These are phyloP conservation scores for Pterostichus madidus DNA, from an alignment of 2,888 invertebrate genomes.

Conservation along the genomic window DNA sequence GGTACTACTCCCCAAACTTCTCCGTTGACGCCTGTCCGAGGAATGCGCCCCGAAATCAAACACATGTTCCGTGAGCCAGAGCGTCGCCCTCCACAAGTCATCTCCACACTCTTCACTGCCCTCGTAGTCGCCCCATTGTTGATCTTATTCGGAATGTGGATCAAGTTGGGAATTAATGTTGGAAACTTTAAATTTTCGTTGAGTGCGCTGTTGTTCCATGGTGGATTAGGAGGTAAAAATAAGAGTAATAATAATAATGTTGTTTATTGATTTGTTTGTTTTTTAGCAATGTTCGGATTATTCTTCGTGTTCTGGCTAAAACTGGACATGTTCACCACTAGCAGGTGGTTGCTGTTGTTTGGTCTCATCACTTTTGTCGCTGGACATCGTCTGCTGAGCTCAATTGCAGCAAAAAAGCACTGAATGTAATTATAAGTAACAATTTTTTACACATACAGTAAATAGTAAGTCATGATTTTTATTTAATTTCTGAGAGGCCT, in stretches of 20 bases:
- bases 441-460: slow-evolving; percentile 40
- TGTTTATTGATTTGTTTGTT: slow-evolving; percentile 69
- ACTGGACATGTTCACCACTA: slow-evolving; percentile 97
- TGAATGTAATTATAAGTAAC: slow-evolving; percentile 33
- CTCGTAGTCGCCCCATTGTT: slow-evolving; percentile 90
- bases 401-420: slow-evolving; percentile 81
- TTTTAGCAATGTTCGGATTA: slow-evolving; percentile 86
- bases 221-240: slow-evolving; percentile 83
- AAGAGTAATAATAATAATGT: slow-evolving; percentile 7
- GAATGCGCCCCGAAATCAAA: slow-evolving; percentile 81
- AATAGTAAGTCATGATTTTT: slow-evolving; percentile 21
- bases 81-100: slow-evolving; percentile 90
- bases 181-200: slow-evolving; percentile 88
- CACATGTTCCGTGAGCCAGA: slow-evolving; percentile 96
- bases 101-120: slow-evolving; percentile 94
- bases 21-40: slow-evolving; percentile 74
- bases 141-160: slow-evolving; percentile 91
- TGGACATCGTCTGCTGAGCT: slow-evolving; percentile 93
- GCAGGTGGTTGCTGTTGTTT: slow-evolving; percentile 92
- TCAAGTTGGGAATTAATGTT: slow-evolving; percentile 91
- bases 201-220: slow-evolving; percentile 93
- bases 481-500: slow-evolving; percentile 21
- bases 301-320: slow-evolving; percentile 96
- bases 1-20: slow-evolving; percentile 71
- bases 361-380: slow-evolving; percentile 94